Conservation (phyloP, 2,888 invertebrate species). For the Chirona hameri region DNA sequence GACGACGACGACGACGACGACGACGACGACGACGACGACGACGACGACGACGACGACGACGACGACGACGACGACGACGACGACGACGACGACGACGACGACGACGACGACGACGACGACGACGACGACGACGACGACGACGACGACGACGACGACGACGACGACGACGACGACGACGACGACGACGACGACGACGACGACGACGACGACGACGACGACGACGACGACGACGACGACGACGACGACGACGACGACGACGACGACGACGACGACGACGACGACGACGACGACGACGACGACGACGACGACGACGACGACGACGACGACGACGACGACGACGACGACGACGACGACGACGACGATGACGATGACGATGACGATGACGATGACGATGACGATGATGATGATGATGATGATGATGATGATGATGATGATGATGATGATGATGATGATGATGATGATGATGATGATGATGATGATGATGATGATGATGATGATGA, state of each 20-base stretch:
- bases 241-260: constrained; percentile 28
- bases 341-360: constrained; percentile 30
- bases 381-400: too few relatives aligned
- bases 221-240: constrained; percentile 30
- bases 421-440: too few relatives aligned
- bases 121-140: constrained; percentile 31
- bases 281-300: constrained; percentile 31
- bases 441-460: too few relatives aligned
- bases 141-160: constrained; percentile 30
- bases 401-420: too few relatives aligned
- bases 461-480: too few relatives aligned
- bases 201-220: constrained; percentile 26
- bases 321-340: constrained; percentile 31
- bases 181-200: background rate
- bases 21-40: constrained; percentile 30
- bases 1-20: constrained; percentile 24
- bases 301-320: constrained; percentile 31
- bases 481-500: too few relatives aligned
- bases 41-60: constrained; percentile 29
- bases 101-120: constrained; percentile 31
- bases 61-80: constrained; percentile 29
- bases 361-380: too few relatives aligned
- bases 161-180: constrained; percentile 25
- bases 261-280: constrained; percentile 28
- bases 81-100: constrained; percentile 29